Percentiles rank a stretch among this genome's conserved stretches.
phyloP scores from a whole-genome alignment of 2,888 invertebrate genomes.

The Dryadula phaetusa region DNA sequence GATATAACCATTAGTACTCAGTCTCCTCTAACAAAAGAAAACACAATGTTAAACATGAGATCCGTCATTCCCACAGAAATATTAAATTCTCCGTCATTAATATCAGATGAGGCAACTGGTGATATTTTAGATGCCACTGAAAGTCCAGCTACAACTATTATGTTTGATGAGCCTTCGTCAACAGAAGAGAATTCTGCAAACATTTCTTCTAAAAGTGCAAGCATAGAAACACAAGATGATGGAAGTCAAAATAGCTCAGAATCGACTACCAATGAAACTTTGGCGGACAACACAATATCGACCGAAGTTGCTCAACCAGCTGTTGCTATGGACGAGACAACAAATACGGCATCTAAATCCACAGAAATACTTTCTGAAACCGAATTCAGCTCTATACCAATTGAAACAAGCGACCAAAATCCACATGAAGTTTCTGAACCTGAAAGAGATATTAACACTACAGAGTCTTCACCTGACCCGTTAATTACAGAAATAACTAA shows the following conservation, averaged over 20 bases:
- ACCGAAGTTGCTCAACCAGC: conserved; percentile 21
- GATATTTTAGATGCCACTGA: conserved; percentile 57
- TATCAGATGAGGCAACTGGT: conserved; percentile 60
- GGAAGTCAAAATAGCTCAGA: conserved; percentile 36
- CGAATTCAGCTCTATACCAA: conserved; percentile 73
- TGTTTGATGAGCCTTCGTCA: conserved; percentile 36
- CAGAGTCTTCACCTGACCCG: conserved; percentile 57
- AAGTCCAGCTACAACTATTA: conserved; percentile 47
- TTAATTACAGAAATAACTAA: conserved; percentile 52
- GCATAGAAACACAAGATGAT: conserved; percentile 24
- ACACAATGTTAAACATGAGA: conserved; percentile 67
- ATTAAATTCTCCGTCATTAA: conserved; percentile 59
- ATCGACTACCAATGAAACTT: conserved; percentile 33
- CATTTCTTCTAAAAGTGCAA: conserved; percentile 27
- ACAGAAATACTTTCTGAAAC: conserved; percentile 74
- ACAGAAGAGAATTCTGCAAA: conserved; percentile 32
- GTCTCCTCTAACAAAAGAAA: conserved; percentile 57
- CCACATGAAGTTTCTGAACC: conserved; percentile 67
- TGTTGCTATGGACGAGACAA: conserved; percentile 53
- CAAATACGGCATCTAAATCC: conserved; percentile 60
- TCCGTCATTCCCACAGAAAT: conserved; percentile 74
- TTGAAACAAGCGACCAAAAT: conserved; percentile 77
- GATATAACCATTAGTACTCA: conserved; percentile 51
- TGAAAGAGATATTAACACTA: conserved; percentile 57
- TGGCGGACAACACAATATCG: conserved; percentile 31